Evolutionary conservation across 2,113 vertebrate species (phyloP).

Genomic region (Spermophilus dauricus): DNA sequence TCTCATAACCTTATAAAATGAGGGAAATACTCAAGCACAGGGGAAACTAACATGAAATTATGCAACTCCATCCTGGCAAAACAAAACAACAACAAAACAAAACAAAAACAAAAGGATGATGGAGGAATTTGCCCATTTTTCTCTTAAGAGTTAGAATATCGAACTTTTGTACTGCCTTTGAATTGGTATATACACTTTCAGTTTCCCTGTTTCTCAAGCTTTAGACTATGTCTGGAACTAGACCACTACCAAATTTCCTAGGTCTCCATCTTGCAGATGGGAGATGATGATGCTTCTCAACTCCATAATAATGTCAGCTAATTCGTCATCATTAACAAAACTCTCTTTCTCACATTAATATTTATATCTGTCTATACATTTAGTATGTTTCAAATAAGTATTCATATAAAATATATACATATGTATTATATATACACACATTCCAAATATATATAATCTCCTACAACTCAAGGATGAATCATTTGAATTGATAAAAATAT

Average conservation of each 20-base stretch:
- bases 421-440: background rate
- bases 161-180: background rate
- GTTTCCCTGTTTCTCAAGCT: background rate
- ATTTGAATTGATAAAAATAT: background rate
- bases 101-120: background rate
- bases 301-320: background rate
- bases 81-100: background rate
- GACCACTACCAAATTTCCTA: background rate
- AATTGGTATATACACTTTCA: background rate
- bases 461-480: background rate
- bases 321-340: background rate
- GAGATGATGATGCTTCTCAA: background rate
- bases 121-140: background rate
- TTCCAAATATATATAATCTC: background rate
- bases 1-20: no score
- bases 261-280: background rate
- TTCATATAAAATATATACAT: background rate
- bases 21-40: no score
- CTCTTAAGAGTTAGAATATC: background rate
- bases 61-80: background rate
- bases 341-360: no score
- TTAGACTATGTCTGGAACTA: background rate
- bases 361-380: background rate
- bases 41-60: no score
- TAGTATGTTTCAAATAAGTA: background rate